Base-by-base conservation (phyloP, 2,888 invertebrate genomes). In the Bombyx huttoni region DNA sequence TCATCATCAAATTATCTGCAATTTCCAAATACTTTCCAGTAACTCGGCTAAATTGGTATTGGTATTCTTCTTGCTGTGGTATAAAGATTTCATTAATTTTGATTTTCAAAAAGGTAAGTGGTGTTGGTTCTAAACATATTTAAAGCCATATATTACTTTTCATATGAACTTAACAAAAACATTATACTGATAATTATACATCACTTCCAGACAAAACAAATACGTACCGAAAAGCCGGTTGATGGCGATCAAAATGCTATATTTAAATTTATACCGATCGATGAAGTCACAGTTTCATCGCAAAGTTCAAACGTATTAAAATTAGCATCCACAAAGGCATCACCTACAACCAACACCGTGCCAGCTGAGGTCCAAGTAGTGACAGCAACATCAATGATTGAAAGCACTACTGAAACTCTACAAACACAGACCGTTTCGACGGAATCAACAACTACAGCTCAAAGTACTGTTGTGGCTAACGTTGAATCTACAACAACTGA, bases 171-270 rank as follows among this genome's bases (percentile, higher is more conserved):
- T 24, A 33, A 40, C 47, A 40, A 47, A 8, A 33, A 24, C 40
- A 12, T 49, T n/a, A 53, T 56, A 49, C 56, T 67, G 65, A 68
- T 12, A 54, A 58, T 59, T 8, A 52, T 51, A 52, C 64, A 69
- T 56, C 63, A 59, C 70, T 89, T 88, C 59, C 86, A 90, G 90
- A 90, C 90, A 55, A 78, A 89, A 75, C 78, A 86, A 81, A 89
- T 90, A 59, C 78, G 88, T 55, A 89, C 89, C 33, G 89, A 89
- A 75, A 88, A 75, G 61, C 88, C 89, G 54, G 70, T 62, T 58
- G 79, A 81, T 60, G 83, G 75, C 60, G 78, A 68, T 57, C 81
- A 76, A 60, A 76, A 68, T 56, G 70, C 84, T 50, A 72, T 87
- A 62, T 87, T 89, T 68, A 89, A 83, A 73, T 88, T 81, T 57